A percentile compares a stretch with the other conserved stretches of the same genome.
Conservation (phyloP, 2,888 invertebrate genomes). For the Pyralis farinalis region DNA sequence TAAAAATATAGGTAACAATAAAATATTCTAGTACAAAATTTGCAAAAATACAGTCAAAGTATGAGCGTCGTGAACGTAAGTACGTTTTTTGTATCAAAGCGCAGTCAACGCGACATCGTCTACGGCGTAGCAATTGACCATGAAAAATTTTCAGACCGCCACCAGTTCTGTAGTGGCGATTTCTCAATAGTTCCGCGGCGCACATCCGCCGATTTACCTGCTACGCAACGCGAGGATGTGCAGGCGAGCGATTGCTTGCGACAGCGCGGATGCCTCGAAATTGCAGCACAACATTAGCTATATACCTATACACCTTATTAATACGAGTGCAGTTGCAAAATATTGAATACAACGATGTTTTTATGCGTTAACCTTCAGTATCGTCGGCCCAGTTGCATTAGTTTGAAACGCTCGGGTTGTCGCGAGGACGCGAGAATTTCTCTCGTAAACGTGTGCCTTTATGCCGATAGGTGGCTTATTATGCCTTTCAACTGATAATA, state of each 20-base stretch:
- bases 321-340: constrained; percentile 75
- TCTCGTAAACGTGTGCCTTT: constrained; percentile 23
- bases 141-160: constrained; percentile 34
- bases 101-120: neutral
- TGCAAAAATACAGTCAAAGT: too few species aligned
- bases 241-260: constrained; percentile 56
- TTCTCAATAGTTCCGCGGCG: constrained; percentile 65
- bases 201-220: constrained; percentile 71
- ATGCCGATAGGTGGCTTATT: constrained; percentile 18
- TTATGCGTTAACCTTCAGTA: constrained; percentile 71
- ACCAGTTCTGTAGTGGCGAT: constrained; percentile 26
- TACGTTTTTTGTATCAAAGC: too few species aligned
- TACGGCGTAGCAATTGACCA: constrained; percentile 27
- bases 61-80: too few species aligned
- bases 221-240: constrained; percentile 74
- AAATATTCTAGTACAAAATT: too few species aligned
- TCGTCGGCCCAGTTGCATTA: constrained; percentile 70
- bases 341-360: constrained; percentile 62
- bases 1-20: too few species aligned
- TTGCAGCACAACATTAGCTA: constrained; percentile 62
- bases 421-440: constrained; percentile 62
- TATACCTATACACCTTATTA: constrained; percentile 61
- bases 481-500: constrained; percentile 20
- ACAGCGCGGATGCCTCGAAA: constrained; percentile 73
- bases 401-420: constrained; percentile 69